These are phyloP conservation scores for Trichomalopsis sarcophagae DNA, from an alignment of 1,140 invertebrate genomes.

Conservation along the genomic window DNA sequence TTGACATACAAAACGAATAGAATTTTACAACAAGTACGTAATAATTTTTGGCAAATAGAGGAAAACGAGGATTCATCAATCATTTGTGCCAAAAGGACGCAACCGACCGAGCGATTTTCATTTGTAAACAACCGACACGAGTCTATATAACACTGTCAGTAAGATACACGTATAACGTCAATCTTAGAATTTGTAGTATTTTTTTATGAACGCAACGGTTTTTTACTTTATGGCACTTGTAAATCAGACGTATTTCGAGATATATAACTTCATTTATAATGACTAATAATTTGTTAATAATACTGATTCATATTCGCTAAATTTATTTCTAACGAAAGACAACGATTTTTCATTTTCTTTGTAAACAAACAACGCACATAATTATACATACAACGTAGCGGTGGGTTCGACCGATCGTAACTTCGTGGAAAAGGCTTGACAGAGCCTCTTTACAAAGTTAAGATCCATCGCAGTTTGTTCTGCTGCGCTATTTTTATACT, in stretches of 20 bases:
- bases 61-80: conserved; percentile 39
- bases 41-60: conserved; percentile 49
- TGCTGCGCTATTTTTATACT: neutral
- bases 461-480: neutral
- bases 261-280: conserved; percentile 43
- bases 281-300: conserved; percentile 45
- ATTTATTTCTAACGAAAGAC: conserved; percentile 45
- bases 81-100: conserved; percentile 24
- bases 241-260: conserved; percentile 43
- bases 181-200: conserved; percentile 17
- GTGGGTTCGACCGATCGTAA: conserved; percentile 18
- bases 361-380: conserved; percentile 6
- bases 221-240: conserved; percentile 42
- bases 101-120: conserved; percentile 3
- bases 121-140: neutral
- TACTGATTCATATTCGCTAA: conserved; percentile 48
- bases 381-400: conserved; percentile 16
- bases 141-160: neutral
- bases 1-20: conserved; percentile 33
- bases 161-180: conserved; percentile 2
- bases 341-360: conserved; percentile 23
- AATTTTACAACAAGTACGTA: conserved; percentile 13
- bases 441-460: neutral
- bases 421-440: neutral
- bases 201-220: neutral